Evolutionary conservation across 2,113 vertebrate genomes (phyloP).

Genomic region (Etheostoma spectabile): DNA sequence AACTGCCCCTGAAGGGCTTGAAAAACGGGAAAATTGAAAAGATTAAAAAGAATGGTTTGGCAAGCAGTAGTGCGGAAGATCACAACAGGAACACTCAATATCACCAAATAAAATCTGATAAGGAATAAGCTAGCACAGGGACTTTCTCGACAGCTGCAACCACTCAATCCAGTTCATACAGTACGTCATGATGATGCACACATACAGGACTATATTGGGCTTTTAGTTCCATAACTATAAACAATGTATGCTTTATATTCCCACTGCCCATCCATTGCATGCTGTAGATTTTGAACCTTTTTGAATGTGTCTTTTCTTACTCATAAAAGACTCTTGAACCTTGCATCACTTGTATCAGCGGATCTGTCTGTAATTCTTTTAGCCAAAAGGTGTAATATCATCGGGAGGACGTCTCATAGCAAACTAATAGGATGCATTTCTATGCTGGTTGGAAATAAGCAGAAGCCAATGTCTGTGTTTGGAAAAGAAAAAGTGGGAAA

Average conservation of each 20-base stretch:
- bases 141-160: constrained; percentile 1
- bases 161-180: not conserved
- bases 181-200: not conserved
- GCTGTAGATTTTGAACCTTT: constrained; percentile 1
- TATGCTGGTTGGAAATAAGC: not conserved
- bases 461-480: not conserved
- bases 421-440: not conserved
- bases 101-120: no score
- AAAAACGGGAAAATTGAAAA: constrained; percentile 24
- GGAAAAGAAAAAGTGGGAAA: not conserved
- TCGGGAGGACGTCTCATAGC: not conserved
- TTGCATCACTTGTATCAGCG: not conserved
- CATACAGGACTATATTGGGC: not conserved
- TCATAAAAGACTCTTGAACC: constrained; percentile 10
- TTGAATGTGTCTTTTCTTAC: constrained; percentile 13
- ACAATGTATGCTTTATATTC: constrained; percentile 1
- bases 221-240: constrained; percentile 24
- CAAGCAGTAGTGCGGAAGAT: constrained; percentile 26
- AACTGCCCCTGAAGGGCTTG: constrained; percentile 26
- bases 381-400: not conserved
- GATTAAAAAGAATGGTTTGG: constrained; percentile 7
- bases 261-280: not conserved
- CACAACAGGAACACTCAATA: constrained; percentile 25
- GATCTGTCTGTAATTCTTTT: not conserved
- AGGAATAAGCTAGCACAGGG: constrained; percentile 7